phyloP scores from a whole-genome alignment of 1,140 invertebrate species.

The Papilio xuthus region DNA sequence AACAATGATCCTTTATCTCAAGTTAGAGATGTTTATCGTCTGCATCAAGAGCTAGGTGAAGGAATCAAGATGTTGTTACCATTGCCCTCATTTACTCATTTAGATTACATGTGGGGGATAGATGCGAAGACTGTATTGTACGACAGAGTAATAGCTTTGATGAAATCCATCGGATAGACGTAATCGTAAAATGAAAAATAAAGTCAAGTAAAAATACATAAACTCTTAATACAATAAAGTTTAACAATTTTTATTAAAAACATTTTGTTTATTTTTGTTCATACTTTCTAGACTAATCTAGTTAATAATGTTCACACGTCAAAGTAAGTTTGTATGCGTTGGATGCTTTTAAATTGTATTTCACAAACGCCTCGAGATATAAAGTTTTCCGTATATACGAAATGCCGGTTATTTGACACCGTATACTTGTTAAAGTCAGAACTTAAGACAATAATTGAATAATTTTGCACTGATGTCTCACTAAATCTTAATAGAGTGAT shows the following conservation, averaged over 20 bases:
- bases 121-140: neutral
- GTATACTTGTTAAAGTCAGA: too few relatives aligned
- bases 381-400: too few relatives aligned
- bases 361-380: neutral
- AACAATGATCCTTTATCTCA: conserved; percentile 87
- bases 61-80: conserved; percentile 43
- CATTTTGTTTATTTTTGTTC: neutral
- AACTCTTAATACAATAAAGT: neutral
- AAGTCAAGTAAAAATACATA: neutral
- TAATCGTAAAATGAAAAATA: neutral
- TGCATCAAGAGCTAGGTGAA: conserved; percentile 81
- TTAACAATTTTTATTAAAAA: neutral
- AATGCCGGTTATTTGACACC: too few relatives aligned
- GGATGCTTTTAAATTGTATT: too few relatives aligned
- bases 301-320: too few relatives aligned
- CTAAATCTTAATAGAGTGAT: too few relatives aligned
- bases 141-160: neutral
- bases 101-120: conserved; percentile 7
- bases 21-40: conserved; percentile 82
- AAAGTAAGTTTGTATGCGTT: neutral
- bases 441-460: too few relatives aligned
- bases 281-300: too few relatives aligned
- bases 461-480: too few relatives aligned
- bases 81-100: neutral
- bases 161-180: neutral